phyloP scores from a whole-genome alignment of 2,113 vertebrate genomes.

The Strix aluco region DNA sequence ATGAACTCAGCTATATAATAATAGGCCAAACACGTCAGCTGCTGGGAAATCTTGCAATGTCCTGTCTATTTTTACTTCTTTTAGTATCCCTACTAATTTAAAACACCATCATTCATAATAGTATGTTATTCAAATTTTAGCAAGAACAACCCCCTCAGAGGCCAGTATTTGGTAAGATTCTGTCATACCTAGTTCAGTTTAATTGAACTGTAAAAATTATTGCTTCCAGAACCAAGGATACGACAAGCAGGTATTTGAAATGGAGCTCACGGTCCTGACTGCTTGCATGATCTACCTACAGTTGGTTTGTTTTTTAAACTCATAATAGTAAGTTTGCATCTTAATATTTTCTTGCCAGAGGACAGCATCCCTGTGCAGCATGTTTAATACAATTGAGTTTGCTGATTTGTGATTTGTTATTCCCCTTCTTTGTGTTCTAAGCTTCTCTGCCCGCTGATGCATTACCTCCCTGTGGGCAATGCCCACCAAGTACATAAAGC shows the following conservation, averaged over 20 bases:
- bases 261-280: not conserved
- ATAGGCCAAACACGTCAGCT: not conserved
- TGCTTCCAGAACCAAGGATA: not conserved
- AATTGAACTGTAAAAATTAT: not conserved
- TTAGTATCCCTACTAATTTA: not conserved
- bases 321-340: not conserved
- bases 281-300: not conserved
- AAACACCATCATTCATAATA: not conserved
- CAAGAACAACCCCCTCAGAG: not conserved
- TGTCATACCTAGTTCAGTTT: not conserved
- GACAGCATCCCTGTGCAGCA: not conserved
- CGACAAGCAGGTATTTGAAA: not conserved
- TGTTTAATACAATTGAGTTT: not conserved
- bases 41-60: not conserved
- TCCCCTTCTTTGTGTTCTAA: not conserved
- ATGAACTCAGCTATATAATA: not conserved
- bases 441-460: not conserved
- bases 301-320: not conserved
- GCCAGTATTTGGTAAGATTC: not conserved
- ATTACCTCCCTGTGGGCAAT: not conserved
- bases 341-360: not conserved
- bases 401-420: not conserved
- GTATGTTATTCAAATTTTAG: constrained; percentile 9
- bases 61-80: constrained; percentile 31
- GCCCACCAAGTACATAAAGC: not conserved